Evolutionary conservation across 2,888 invertebrate species (phyloP).

Genomic region (Agrenia bidenticulata): DNA sequence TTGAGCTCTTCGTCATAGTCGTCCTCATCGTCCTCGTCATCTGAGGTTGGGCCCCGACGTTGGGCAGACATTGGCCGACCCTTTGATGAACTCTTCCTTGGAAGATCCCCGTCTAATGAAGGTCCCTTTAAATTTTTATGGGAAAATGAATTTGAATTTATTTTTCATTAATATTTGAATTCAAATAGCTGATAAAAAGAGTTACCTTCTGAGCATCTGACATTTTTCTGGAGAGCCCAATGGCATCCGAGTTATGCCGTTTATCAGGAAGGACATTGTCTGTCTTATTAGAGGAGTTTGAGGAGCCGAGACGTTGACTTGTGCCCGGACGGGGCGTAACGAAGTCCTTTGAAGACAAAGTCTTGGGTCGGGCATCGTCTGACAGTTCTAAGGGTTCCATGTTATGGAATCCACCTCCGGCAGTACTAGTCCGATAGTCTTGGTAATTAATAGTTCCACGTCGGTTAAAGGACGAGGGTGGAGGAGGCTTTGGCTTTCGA

Average conservation of each 20-base stretch:
- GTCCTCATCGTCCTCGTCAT: slow-evolving; percentile 32
- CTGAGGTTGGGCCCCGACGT: neutral
- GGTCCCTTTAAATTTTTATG: no score
- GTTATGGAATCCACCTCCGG: no score
- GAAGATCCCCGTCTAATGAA: neutral
- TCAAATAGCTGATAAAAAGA: no score
- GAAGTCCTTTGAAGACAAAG: slow-evolving; percentile 29
- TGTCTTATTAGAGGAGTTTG: no score
- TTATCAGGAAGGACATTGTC: no score
- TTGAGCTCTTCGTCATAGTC: slow-evolving; percentile 31
- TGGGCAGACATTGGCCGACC: slow-evolving; percentile 6
- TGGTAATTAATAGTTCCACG: neutral
- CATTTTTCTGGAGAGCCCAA: neutral
- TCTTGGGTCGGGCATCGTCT: slow-evolving; percentile 12
- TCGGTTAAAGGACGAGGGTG: slow-evolving; percentile 12
- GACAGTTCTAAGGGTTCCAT: no score
- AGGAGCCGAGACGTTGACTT: neutral
- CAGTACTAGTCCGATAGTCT: slow-evolving; percentile 19
- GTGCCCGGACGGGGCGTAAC: slow-evolving; percentile 6
- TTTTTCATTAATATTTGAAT: no score
- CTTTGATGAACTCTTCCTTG: neutral
- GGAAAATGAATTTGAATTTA: no score
- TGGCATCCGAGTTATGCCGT: neutral
- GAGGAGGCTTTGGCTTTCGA: slow-evolving; percentile 13
- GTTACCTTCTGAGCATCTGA: neutral